A percentile compares a stretch with the other conserved stretches of the same genome.
Conservation (phyloP, 2,113 vertebrate species). For the Cottus gobio region DNA sequence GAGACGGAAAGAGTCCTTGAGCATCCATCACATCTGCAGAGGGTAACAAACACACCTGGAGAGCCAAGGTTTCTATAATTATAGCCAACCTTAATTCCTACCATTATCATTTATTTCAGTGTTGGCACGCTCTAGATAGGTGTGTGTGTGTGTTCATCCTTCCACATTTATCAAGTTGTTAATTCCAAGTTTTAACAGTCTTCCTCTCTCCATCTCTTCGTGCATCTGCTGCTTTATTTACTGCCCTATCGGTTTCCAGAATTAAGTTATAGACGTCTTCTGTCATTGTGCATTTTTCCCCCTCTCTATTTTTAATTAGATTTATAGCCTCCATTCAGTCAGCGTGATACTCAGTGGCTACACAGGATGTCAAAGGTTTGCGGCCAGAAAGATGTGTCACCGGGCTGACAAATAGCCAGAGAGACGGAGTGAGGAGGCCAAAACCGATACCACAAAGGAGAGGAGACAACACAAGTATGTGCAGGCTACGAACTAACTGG, state of each 20-base stretch:
- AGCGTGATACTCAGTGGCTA: constrained; percentile 15
- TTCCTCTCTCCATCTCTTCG: constrained; percentile 34
- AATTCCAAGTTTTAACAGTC: constrained; percentile 42
- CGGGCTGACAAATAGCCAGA: not conserved
- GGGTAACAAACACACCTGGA: constrained; percentile 54
- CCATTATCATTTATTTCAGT: constrained; percentile 57
- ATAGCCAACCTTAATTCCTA: constrained; percentile 49
- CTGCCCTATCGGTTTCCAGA: constrained; percentile 42
- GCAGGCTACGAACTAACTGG: not conserved
- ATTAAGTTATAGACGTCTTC: constrained; percentile 36
- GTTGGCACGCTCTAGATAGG: not conserved
- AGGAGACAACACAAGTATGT: constrained; percentile 18
- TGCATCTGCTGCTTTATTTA: constrained; percentile 28
- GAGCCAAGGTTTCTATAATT: constrained; percentile 48
- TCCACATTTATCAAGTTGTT: constrained; percentile 41
- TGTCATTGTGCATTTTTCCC: constrained; percentile 17
- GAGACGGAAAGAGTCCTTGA: constrained; percentile 24
- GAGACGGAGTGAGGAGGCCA: constrained; percentile 23
- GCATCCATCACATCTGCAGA: constrained; percentile 61
- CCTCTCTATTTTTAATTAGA: not conserved
- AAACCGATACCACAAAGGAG: constrained; percentile 31
- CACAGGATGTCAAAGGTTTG: constrained; percentile 27
- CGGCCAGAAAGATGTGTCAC: constrained; percentile 33
- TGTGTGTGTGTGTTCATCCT: constrained; percentile 22
- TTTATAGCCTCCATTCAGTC: not conserved